Evolutionary conservation across 2,888 invertebrate species (phyloP), one percentile per base, ranked within the genome.

Genomic region (Sarcophaga caerulescens): DNA sequence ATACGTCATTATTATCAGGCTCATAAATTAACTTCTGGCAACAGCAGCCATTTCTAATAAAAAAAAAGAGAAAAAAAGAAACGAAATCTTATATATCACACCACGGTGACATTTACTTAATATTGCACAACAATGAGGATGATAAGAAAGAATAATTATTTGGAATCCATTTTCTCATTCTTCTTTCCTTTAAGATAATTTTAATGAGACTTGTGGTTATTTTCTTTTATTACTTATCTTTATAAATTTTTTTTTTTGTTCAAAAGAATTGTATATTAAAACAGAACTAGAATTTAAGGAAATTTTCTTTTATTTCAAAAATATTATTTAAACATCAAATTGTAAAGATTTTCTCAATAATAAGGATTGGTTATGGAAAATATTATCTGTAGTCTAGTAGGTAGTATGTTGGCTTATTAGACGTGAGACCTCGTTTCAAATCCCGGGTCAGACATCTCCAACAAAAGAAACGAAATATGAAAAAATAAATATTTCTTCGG

Each of bases 141-240:
- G 44, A 44, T 23, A 69, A 52, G 52, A 23, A 69, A 52, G 25
- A 52, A 69, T 71, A 35, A 71, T 35, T 71, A 25, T 59, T 59
- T 71, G 52, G 25, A 71, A 25, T 21, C 25, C 23, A 25, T 23
- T 57, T 25, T 12, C n/a, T 35, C 25, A 11, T 35, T 35, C 35
- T 21, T 68, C 14, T 14, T 25, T 25, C 25, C 17, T 69, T 25
- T 14, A 52, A 69, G n/a, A 25, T 70, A 59, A 70, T 57, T 57
- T 52, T n/a, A 59, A 25, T n/a, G 35, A 57, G n/a, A 17, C 45
- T 68, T 69, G 21, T 52, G 52, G 23, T 69, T 52, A 47, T 10
- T 52, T 10, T 68, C 14, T 17, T 68, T 8, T 68, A 6, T 47
- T 10, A 12, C 14, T 17, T 14, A 14, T 25, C 14, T 69, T 69